Conservation (phyloP, 2,797 vertebrate species). For the Bradypodion ventrale region DNA sequence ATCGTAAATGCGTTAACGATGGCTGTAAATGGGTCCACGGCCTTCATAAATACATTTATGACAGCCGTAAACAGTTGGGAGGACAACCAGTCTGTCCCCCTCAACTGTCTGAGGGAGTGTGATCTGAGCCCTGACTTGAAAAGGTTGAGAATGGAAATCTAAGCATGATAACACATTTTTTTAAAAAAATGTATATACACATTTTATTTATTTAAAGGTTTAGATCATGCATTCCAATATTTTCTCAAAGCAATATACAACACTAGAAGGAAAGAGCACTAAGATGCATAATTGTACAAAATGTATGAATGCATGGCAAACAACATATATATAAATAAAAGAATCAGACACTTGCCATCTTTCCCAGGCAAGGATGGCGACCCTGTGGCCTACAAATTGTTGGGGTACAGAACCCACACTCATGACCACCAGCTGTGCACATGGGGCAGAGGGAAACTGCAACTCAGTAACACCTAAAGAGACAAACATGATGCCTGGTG, state of each 20-base stretch:
- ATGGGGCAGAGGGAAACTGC: background rate
- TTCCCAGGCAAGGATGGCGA: no score
- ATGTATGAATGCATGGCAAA: background rate
- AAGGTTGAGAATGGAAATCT: no score
- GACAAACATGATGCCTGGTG: background rate
- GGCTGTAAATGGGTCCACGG: no score
- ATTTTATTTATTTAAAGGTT: background rate
- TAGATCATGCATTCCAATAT: background rate
- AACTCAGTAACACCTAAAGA: background rate
- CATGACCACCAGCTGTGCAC: background rate
- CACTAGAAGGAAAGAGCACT: background rate
- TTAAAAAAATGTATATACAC: background rate
- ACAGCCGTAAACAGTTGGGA: no score
- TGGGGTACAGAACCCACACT: background rate
- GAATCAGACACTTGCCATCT: no score
- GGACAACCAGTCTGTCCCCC: no score
- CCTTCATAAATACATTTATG: no score
- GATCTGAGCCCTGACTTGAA: no score
- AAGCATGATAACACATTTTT: no score
- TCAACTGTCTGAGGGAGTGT: no score
- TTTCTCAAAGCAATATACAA: background rate
- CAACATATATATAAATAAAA: background rate
- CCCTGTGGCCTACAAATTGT: background rate
- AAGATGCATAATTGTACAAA: background rate
- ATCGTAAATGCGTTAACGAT: no score